Conservation (phyloP, 37 sponge, comb jelly and placozoan genomes). For the Beroe ovata region DNA sequence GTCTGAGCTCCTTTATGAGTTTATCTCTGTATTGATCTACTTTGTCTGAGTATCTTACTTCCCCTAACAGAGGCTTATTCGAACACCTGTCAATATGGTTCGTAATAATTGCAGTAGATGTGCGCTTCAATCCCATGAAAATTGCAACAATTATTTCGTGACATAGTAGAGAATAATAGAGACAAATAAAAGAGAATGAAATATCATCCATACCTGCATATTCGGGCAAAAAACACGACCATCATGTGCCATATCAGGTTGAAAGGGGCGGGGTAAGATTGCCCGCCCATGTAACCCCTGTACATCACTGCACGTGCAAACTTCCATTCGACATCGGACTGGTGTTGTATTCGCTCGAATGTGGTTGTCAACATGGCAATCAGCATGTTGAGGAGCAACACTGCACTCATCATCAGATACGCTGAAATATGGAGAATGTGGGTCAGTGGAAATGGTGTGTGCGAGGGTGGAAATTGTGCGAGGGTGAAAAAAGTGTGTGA, state of each 20-base stretch:
- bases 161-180: too few relatives aligned
- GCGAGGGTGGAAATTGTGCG: too few relatives aligned
- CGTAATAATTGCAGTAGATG: too few relatives aligned
- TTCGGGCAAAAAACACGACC: constrained; percentile 4
- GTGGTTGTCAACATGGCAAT: constrained; percentile 64
- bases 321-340: constrained; percentile 66
- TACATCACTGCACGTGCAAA: constrained; percentile 50
- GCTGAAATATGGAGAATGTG: not conserved
- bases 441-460: too few relatives aligned
- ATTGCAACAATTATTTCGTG: too few relatives aligned
- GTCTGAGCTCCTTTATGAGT: constrained; percentile 54
- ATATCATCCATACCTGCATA: constrained; percentile 19
- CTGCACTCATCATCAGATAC: constrained; percentile 45
- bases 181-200: too few relatives aligned
- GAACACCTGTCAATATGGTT: constrained; percentile 57
- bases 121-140: too few relatives aligned
- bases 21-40: constrained; percentile 59
- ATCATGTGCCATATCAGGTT: constrained; percentile 47
- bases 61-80: constrained; percentile 15
- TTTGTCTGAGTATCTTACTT: constrained; percentile 4
- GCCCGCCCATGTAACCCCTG: constrained; percentile 59
- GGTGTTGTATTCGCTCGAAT: constrained; percentile 60
- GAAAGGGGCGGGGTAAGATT: constrained; percentile 49
- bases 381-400: constrained; percentile 64
- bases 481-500: too few relatives aligned